Base-by-base conservation (phyloP, 2,797 vertebrate genomes). In the Acanthornis magna region DNA sequence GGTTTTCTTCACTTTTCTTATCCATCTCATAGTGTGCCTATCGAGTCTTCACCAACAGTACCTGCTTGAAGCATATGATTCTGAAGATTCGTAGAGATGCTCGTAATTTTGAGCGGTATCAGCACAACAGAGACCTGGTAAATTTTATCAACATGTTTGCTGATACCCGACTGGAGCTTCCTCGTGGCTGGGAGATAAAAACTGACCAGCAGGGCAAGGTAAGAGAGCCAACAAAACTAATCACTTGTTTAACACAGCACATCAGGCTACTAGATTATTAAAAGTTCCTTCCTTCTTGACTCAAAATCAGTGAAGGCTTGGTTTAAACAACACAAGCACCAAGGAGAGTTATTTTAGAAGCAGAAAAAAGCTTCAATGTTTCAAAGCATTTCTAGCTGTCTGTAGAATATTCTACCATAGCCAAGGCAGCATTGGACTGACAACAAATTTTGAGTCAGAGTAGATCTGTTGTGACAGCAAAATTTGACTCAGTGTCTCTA, bases 1-100 rank as follows among this genome's bases (percentile, higher is more conserved):
- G 32, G 9, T 21, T 79, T 78, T 67, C 29, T 32, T 55, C 30
- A 40, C 7, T 29, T 16, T 21, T 85, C 8, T 77, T 75, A 51
- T 30, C 79, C 17, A 3, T 16, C 74, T 83, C 89, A 30, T 91
- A 99, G 99, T 98, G 98, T 97, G 99, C 99, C 80, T 99, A 99
- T 97, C 98, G 98, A 91, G 99, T 99, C 97, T 99, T 99, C 97
- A 99, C 99, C 94, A 99, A 98, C 97, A 99, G 99, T 94, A 99
- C 98, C 94, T 99, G 99, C 93, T 98, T 99, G 84, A 99, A 99
- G 97, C 99, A 99, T 97, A 99, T 99, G 99, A 98, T 99, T 94
- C 97, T 99, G 96, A 99, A 99, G 97, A 98, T 99, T 83, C 99
- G 99, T 2, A 98, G 99, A n/a, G 99, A 99, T 10, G 98, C 99